Base-by-base conservation (phyloP, 2,113 vertebrate genomes). In the Apodemus speciosus region DNA sequence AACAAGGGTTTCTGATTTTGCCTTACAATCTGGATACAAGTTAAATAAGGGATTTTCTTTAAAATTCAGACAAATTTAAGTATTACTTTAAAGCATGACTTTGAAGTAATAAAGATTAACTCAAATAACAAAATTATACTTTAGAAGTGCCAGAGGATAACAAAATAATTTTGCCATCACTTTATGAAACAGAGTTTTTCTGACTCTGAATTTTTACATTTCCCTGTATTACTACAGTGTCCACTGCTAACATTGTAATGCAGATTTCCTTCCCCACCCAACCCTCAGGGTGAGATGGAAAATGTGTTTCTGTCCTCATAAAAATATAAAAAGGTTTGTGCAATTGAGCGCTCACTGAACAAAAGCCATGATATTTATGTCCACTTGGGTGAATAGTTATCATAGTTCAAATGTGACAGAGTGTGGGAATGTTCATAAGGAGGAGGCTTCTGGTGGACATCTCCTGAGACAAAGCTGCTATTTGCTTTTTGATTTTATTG, bases 61-160 rank as follows among this genome's bases (percentile, higher is more conserved):
- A 96, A 96, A 98, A 95, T 86, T 95, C 43, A 1, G 66, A n/a
- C 77, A 97, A 96, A 96, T 97, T 97, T 32, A 95, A 98, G 93
- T 94, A 93, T 85, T n/a, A 56, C 71, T 81, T 94, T 89, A 89
- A 90, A 93, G 35, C 53, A 95, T 85, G 56, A 3, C 51, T 95
- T 96, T 69, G 25, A 46, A 83, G 58, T 60, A 93, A 20, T 92
- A 94, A 95, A 76, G 76, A 43, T 64, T 88, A 62, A 92, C 91
- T 20, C 40, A 58, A 89, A 95, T 38, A 95, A 88, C 0, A 13
- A 18, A 0, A 89, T 89, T 91, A 16, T 89, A 1, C 27, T 96
- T 68, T 87, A 95, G 64, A 88, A 75, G 23, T 87, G 85, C 30
- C 23, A 92, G 68, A 60, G 64, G 69, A 51, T 89, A 85, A 89